Evolutionary conservation across 2,888 invertebrate genomes (phyloP).

Genomic region (Lasius platythorax): DNA sequence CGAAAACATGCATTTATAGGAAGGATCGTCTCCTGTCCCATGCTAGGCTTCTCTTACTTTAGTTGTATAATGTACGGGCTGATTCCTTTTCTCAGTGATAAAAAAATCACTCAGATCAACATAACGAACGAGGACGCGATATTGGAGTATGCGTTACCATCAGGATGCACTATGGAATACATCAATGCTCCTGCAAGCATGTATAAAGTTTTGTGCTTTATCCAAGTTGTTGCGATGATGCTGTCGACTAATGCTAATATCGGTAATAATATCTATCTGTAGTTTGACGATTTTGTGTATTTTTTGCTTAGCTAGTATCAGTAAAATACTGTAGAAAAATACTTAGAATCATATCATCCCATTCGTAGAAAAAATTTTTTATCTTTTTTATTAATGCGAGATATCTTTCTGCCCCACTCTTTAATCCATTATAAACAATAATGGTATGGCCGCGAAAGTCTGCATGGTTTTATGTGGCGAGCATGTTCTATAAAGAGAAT

Average conservation of each 20-base stretch:
- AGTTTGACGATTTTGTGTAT: neutral
- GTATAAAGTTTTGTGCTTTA: neutral
- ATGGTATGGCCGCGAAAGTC: too few relatives aligned
- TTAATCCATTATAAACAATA: too few relatives aligned
- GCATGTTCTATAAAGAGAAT: too few relatives aligned
- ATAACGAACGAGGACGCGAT: neutral
- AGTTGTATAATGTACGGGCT: conserved; percentile 16
- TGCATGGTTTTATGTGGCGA: too few relatives aligned
- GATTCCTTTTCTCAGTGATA: neutral
- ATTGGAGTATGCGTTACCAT: neutral
- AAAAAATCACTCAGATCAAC: neutral
- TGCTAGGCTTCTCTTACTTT: neutral
- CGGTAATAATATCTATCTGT: conserved; percentile 2
- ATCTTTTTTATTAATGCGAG: too few relatives aligned
- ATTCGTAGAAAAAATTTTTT: too few relatives aligned
- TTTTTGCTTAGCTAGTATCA: neutral
- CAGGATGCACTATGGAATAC: conserved; percentile 9
- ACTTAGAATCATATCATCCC: neutral
- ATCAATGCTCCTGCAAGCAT: neutral
- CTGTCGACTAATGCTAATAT: neutral
- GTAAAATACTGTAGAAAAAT: neutral
- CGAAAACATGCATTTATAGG: conserved; percentile 9
- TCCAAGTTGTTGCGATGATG: neutral
- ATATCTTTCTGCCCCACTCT: too few relatives aligned
- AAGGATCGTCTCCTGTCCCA: neutral